These are phyloP conservation scores for Ascaphus truei DNA, from an alignment of 2,113 vertebrate genomes.

Conservation along the genomic window DNA sequence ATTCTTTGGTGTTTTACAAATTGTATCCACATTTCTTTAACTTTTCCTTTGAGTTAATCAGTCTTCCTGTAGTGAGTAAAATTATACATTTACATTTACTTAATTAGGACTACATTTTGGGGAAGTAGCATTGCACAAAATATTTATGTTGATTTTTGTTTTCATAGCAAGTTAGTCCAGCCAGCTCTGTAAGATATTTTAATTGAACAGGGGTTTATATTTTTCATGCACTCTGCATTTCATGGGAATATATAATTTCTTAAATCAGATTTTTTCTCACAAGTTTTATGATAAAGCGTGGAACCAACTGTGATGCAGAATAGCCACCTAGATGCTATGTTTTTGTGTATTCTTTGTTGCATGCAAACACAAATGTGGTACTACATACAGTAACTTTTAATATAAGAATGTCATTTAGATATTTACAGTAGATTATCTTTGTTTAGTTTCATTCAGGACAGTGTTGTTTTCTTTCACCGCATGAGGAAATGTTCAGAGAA, in stretches of 20 bases:
- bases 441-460: neutral
- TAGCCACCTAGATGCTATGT: too few species aligned
- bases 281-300: too few species aligned
- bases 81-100: neutral
- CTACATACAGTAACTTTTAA: neutral
- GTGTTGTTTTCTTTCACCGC: constrained; percentile 31
- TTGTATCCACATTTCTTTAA: neutral
- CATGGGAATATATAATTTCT: too few species aligned
- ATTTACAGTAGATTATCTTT: constrained; percentile 20
- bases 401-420: constrained; percentile 10
- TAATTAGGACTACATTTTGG: neutral
- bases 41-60: neutral
- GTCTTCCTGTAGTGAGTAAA: constrained; percentile 6
- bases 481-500: constrained; percentile 27
- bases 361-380: neutral
- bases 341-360: neutral
- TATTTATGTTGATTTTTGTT: neutral
- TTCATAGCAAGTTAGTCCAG: neutral
- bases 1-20: neutral
- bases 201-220: too few species aligned
- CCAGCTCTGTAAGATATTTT: neutral
- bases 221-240: too few species aligned
- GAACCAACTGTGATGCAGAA: too few species aligned
- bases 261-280: too few species aligned
- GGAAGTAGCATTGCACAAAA: neutral